Evolutionary conservation across 1,140 invertebrate genomes (phyloP).

Genomic region (Drosophila kanapiae): DNA sequence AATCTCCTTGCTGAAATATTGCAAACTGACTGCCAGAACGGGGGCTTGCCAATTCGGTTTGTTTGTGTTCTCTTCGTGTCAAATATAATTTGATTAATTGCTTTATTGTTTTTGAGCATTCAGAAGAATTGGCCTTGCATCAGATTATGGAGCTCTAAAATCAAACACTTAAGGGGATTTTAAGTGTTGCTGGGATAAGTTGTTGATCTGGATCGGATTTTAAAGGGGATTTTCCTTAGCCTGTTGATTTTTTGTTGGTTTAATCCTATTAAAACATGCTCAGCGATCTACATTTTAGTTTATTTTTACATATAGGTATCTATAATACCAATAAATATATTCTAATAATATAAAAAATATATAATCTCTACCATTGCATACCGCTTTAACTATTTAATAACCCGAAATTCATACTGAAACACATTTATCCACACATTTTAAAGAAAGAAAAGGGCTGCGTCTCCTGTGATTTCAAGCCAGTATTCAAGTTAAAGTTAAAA

Average conservation of each 20-base stretch:
- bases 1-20: conserved; percentile 80
- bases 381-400: neutral
- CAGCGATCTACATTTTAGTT: neutral
- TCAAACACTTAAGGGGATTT: conserved; percentile 36
- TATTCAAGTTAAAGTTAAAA: conserved; percentile 8
- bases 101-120: conserved; percentile 58
- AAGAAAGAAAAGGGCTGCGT: neutral
- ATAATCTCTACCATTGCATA: too few species aligned
- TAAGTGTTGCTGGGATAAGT: neutral
- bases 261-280: neutral
- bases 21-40: conserved; percentile 48
- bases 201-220: conserved; percentile 1
- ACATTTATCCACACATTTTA: neutral
- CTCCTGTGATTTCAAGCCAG: neutral
- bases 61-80: conserved; percentile 56
- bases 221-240: neutral
- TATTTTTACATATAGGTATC: too few species aligned
- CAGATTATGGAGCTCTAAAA: conserved; percentile 45
- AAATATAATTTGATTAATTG: conserved; percentile 83
- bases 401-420: neutral
- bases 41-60: conserved; percentile 65
- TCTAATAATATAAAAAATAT: too few species aligned
- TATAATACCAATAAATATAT: too few species aligned
- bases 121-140: conserved; percentile 31
- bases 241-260: conserved; percentile 4